A percentile compares a stretch with the other conserved stretches of the same genome.
These are phyloP conservation scores for Uloborus diversus DNA, from an alignment of 1,140 invertebrate genomes.

Conservation along the genomic window DNA sequence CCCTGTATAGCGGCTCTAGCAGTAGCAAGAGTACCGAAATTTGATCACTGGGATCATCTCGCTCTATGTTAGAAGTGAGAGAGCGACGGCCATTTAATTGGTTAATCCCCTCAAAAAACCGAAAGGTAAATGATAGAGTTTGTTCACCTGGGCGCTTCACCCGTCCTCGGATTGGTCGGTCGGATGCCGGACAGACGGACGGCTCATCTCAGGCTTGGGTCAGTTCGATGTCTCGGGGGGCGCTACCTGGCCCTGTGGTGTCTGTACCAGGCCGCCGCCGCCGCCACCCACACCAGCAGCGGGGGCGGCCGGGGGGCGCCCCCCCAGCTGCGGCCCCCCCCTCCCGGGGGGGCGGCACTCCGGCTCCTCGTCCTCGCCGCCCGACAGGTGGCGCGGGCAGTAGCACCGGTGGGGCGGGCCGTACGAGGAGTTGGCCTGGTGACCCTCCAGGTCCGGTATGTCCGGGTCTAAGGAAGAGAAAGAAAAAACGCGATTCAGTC, in stretches of 20 bases:
- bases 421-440: constrained; percentile 43
- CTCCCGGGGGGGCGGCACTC: constrained; percentile 28
- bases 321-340: constrained; percentile 25
- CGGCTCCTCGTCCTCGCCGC: background rate
- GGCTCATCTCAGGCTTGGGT: constrained; percentile 51
- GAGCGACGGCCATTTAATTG: too few relatives aligned
- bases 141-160: background rate
- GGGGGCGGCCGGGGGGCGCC: background rate
- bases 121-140: too few relatives aligned
- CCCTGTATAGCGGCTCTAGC: too few relatives aligned
- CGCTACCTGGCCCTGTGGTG: constrained; percentile 50
- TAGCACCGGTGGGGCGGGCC: constrained; percentile 53
- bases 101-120: too few relatives aligned
- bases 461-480: constrained; percentile 44
- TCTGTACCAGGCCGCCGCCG: constrained; percentile 9
- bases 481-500: background rate
- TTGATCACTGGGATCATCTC: too few relatives aligned
- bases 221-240: constrained; percentile 51
- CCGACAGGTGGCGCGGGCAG: constrained; percentile 28
- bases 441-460: constrained; percentile 59
- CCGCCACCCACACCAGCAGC: background rate
- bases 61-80: too few relatives aligned
- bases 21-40: too few relatives aligned
- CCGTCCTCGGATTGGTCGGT: background rate
- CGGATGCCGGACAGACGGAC: constrained; percentile 41